Conservation (phyloP, 1,140 invertebrate species). For the Uloborus diversus region DNA sequence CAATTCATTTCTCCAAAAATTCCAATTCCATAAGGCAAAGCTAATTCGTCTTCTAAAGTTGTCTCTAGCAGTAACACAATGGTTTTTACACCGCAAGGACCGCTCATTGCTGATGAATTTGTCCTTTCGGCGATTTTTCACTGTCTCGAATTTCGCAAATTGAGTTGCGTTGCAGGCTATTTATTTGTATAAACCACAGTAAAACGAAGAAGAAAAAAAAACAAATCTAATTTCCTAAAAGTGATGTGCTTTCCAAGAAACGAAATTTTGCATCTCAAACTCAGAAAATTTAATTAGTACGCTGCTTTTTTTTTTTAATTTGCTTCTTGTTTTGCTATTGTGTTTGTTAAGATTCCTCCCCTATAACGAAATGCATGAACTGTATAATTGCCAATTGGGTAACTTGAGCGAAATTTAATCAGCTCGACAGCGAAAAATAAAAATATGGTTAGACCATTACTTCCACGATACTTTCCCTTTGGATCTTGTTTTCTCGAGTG, state of each 20-base stretch:
- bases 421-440: background rate
- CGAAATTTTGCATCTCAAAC: background rate
- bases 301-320: background rate
- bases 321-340: background rate
- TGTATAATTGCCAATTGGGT: background rate
- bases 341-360: too few species aligned
- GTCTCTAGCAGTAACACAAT: background rate
- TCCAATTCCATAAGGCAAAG: background rate
- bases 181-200: conserved; percentile 6
- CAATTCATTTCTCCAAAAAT: too few species aligned
- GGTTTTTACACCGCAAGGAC: background rate
- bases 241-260: background rate
- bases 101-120: conserved; percentile 2
- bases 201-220: too few species aligned
- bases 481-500: background rate
- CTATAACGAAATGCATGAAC: background rate
- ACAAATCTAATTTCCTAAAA: conserved; percentile 9
- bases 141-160: conserved; percentile 2
- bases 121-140: background rate
- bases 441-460: too few species aligned
- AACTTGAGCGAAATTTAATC: background rate
- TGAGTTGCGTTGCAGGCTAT: background rate
- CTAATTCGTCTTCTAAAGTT: background rate
- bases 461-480: background rate
- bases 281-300: conserved; percentile 12